phyloP scores from a whole-genome alignment of 2,888 invertebrate genomes.

The Platycheirus rosarum region DNA sequence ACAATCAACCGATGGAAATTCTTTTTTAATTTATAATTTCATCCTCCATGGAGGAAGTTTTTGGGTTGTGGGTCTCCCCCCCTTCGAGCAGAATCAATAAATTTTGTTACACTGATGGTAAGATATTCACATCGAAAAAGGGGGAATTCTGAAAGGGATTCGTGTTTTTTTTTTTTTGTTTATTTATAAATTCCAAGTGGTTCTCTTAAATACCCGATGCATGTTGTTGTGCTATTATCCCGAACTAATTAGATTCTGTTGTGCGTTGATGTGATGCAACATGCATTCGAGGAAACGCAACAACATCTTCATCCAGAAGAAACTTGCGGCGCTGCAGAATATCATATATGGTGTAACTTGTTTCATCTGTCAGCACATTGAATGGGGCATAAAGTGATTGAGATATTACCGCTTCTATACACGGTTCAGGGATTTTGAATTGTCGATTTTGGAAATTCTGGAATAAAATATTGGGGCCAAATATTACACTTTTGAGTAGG shows the following conservation, averaged over 20 bases:
- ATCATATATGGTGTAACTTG: conserved; percentile 61
- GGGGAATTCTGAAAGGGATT: conserved; percentile 15
- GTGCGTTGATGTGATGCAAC: conserved; percentile 65
- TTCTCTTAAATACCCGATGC: conserved; percentile 53
- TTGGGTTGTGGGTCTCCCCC: neutral
- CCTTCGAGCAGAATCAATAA: conserved; percentile 67
- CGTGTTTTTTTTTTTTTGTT: conserved; percentile 39
- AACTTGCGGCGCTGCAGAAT: conserved; percentile 2
- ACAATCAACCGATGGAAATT: conserved; percentile 48
- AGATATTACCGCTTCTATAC: conserved; percentile 62
- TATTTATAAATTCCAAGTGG: conserved; percentile 71
- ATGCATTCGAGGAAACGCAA: neutral
- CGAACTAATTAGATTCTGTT: conserved; percentile 71
- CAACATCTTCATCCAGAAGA: neutral
- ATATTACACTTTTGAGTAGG: conserved; percentile 7
- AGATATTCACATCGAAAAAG: conserved; percentile 19
- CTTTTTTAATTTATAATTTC: conserved; percentile 24
- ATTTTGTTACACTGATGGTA: conserved; percentile 40
- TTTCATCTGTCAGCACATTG: conserved; percentile 72
- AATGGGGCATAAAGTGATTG: conserved; percentile 74
- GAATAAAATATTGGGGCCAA: conserved; percentile 14
- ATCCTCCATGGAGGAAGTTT: too few species aligned
- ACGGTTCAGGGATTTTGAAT: conserved; percentile 63
- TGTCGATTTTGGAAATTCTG: conserved; percentile 54
- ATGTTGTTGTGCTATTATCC: conserved; percentile 61